Evolutionary conservation across 2,888 invertebrate species (phyloP), one percentile per base, ranked within the genome.

Genomic region (Nebria brevicollis): DNA sequence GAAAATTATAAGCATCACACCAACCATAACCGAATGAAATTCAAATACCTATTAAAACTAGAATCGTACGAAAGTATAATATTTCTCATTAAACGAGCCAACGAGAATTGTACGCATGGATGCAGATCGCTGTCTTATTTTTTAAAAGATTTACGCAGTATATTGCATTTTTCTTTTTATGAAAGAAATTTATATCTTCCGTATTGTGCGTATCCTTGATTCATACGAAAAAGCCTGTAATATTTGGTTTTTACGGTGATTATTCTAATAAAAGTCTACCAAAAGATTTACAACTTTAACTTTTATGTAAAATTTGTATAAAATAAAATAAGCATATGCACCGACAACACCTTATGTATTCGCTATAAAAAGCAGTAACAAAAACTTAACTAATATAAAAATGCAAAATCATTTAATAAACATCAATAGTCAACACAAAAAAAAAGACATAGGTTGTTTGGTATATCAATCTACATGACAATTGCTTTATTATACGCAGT

Each of bases 11-110:
- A 85, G 84, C 85, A 34, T 34, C 34, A 84, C 83, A 83, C 84
- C 84, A 83, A 85, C 54, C 54, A 54, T 54, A 54, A 54, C 84
- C 84, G 85, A 86, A 85, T 85, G 86, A 86, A 85, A 87, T 85
- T 86, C 86, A 86, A 87, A 87, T 86, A 85, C 85, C 85, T 85
- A 86, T 86, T 86, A 86, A 86, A 86, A 85, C 83, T 84, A 83
- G 83, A 82, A 85, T 83, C 83, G 84, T 82, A 74, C 82, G 83
- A 82, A 82, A 81, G 82, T 83, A 83, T 85, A 85, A 85, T 70
- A 70, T 70, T 70, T 70, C 25, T 70, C 70, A 70, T 25, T 25
- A 34, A 68, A 68, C 15, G 68, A n/a, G 1, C 11, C 34, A 25
- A 25, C 15, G 26, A 25, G 70, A 25, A 70, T 26, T 2, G 54